A percentile compares a stretch with the other conserved stretches of the same genome.
Evolutionary conservation across 2,113 vertebrate genomes (phyloP).

Genomic region (Siniperca knerii): DNA sequence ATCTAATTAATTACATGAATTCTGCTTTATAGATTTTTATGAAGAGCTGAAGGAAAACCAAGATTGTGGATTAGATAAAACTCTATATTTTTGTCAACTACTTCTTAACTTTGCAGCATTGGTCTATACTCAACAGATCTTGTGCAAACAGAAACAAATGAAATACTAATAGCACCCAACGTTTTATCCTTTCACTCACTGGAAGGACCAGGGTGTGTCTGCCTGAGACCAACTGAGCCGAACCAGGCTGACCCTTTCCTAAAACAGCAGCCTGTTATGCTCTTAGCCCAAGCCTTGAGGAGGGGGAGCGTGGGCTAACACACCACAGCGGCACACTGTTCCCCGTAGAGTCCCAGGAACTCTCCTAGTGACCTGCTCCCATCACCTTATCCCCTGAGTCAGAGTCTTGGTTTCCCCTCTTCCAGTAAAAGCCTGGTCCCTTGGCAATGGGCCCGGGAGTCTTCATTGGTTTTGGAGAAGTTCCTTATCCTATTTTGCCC

Average conservation of each 20-base stretch:
- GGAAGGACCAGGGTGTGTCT: conserved; percentile 43
- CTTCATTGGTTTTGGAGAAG: conserved; percentile 65
- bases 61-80: background rate
- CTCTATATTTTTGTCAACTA: background rate
- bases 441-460: conserved; percentile 46
- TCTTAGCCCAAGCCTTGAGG: conserved; percentile 42
- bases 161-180: conserved; percentile 7
- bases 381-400: conserved; percentile 63
- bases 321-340: conserved; percentile 44
- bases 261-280: conserved; percentile 62
- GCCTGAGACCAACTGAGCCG: conserved; percentile 43
- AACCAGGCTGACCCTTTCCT: conserved; percentile 54
- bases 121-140: background rate
- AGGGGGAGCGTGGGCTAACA: conserved; percentile 23
- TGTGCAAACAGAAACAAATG: background rate
- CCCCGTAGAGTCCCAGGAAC: conserved; percentile 37
- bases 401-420: conserved; percentile 40
- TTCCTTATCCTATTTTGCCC: conserved; percentile 71
- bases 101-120: background rate
- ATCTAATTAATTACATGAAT: background rate
- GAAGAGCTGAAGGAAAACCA: background rate
- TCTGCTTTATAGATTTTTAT: background rate
- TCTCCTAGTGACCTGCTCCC: conserved; percentile 56
- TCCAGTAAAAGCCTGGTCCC: conserved; percentile 61
- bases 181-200: conserved; percentile 21